Conservation (phyloP, 2,113 vertebrate genomes). For the Coptodon rendalli region DNA sequence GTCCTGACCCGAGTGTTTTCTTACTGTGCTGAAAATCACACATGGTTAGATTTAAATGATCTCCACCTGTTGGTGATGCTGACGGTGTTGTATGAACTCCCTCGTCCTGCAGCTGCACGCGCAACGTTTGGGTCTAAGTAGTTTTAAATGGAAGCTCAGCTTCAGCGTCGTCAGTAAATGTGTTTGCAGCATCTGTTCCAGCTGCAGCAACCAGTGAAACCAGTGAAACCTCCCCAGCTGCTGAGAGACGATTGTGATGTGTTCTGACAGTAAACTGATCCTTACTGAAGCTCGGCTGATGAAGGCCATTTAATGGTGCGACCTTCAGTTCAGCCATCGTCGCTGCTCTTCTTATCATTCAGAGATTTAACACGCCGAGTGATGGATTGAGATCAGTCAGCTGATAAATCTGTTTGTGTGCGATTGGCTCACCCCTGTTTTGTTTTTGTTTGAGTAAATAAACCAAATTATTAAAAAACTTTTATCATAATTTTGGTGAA, state of each 20-base stretch:
- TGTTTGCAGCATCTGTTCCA: not conserved
- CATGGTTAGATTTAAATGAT: not conserved
- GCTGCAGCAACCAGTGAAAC: not conserved
- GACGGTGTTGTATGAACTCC: not conserved
- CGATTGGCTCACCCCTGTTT: not conserved
- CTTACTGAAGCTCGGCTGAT: not conserved
- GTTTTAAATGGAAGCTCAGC: not conserved
- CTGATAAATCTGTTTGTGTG: not conserved
- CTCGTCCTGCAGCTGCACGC: not conserved
- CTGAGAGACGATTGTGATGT: not conserved
- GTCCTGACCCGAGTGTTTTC: rapidly evolving
- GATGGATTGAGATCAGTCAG: not conserved
- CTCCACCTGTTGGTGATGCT: not conserved
- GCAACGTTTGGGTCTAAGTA: not conserved
- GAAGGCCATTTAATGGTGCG: not conserved
- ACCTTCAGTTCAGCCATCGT: not conserved
- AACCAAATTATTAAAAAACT: not conserved
- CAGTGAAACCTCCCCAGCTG: not conserved
- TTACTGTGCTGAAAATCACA: not conserved
- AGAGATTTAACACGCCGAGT: rapidly evolving
- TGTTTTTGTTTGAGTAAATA: not conserved
- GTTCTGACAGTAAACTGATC: not conserved
- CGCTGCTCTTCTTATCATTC: not conserved
- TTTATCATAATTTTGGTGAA: not conserved
- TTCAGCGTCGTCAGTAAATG: not conserved